These are phyloP conservation scores for Labeo calbasu DNA, from an alignment of 2,797 vertebrate genomes.

Conservation along the genomic window DNA sequence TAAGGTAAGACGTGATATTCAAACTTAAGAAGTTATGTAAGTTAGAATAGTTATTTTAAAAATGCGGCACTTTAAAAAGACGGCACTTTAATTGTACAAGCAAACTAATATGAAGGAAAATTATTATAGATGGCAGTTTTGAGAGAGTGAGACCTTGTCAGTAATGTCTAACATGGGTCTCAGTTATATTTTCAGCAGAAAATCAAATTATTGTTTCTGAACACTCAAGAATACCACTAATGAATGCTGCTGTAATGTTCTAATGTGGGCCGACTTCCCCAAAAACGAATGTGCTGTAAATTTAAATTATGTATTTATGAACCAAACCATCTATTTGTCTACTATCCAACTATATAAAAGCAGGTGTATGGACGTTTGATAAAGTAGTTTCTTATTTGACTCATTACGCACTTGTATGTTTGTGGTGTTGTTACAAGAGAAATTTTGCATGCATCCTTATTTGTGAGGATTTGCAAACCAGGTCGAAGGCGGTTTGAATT, in stretches of 20 bases:
- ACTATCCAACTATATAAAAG: background rate
- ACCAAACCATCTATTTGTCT: background rate
- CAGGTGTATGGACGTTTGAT: background rate
- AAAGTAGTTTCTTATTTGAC: background rate
- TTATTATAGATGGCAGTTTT: background rate
- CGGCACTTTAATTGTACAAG: background rate
- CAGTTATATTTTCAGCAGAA: background rate
- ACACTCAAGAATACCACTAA: background rate
- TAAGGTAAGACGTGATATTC: constrained; percentile 50
- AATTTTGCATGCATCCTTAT: constrained; percentile 56
- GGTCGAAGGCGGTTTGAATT: constrained; percentile 79
- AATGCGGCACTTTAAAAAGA: no score
- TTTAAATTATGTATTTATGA: background rate
- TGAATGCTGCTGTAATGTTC: background rate
- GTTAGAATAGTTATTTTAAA: background rate
- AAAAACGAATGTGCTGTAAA: background rate
- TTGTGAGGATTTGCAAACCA: constrained; percentile 79
- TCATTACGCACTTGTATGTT: constrained; percentile 23
- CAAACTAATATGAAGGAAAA: background rate
- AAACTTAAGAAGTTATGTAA: background rate
- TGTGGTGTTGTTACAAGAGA: constrained; percentile 31
- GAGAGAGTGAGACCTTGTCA: background rate
- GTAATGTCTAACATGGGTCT: background rate
- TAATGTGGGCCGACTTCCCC: no score
- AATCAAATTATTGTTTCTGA: background rate